Conservation (phyloP, 2,113 vertebrate genomes). For the Mungos mungo region DNA sequence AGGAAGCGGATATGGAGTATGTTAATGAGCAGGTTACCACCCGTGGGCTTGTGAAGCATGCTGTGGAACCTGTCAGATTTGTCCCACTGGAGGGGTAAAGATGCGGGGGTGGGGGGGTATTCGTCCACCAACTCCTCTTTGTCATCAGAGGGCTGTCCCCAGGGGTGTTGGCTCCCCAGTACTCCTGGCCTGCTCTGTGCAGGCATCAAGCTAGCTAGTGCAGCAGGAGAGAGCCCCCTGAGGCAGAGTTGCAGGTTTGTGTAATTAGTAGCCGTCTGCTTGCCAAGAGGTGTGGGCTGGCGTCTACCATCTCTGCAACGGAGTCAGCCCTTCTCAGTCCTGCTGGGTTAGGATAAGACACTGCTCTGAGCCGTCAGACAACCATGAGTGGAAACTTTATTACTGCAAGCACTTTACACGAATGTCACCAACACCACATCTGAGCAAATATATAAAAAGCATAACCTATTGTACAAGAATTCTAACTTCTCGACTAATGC, state of each 20-base stretch:
- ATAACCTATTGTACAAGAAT: conserved; percentile 65
- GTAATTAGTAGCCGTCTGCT: background rate
- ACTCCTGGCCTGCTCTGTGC: background rate
- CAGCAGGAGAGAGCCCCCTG: background rate
- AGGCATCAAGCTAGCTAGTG: background rate
- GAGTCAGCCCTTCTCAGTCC: background rate
- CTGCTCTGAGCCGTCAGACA: conserved; percentile 35
- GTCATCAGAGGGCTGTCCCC: background rate
- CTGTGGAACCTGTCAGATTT: background rate
- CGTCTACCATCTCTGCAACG: accelerated
- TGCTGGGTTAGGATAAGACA: background rate
- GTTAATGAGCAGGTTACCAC: background rate
- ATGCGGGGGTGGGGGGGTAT: background rate
- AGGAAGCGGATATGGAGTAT: background rate
- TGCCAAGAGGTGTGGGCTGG: background rate
- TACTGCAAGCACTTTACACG: conserved; percentile 48
- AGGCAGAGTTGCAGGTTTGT: background rate
- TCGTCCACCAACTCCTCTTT: background rate
- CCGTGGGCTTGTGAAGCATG: accelerated
- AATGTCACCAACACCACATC: background rate
- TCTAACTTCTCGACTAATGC: background rate
- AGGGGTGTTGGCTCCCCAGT: background rate
- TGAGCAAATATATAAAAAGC: conserved; percentile 72
- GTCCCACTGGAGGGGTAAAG: background rate
- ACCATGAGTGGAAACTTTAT: conserved; percentile 63